Evolutionary conservation across 2,113 vertebrate genomes (phyloP).

Genomic region (Pithys albifrons): DNA sequence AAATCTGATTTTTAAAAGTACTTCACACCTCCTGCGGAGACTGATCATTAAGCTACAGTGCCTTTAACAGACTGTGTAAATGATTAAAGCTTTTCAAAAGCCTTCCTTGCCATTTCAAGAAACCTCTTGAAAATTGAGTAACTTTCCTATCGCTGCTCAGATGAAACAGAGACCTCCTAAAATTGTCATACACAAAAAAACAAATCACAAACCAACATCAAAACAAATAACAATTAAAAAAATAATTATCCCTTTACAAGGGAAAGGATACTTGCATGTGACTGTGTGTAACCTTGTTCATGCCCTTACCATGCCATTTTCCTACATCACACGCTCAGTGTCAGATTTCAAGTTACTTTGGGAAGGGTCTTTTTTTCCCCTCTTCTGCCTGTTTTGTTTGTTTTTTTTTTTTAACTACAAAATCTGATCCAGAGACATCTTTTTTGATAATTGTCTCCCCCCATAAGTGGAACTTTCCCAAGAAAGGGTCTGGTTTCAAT

Average conservation of each 20-base stretch:
- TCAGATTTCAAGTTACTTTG: background rate
- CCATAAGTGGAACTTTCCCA: background rate
- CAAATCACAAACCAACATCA: background rate
- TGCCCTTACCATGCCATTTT: background rate
- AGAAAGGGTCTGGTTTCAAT: background rate
- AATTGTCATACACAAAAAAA: background rate
- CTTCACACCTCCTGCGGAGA: background rate
- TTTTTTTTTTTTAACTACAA: background rate
- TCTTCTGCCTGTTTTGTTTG: background rate
- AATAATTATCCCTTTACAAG: background rate
- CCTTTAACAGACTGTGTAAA: background rate
- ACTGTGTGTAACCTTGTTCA: background rate
- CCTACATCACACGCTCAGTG: background rate
- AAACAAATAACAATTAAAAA: background rate
- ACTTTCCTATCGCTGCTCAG: background rate
- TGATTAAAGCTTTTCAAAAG: background rate
- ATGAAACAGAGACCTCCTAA: background rate
- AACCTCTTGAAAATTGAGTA: background rate
- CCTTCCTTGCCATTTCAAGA: background rate
- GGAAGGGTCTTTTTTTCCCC: background rate
- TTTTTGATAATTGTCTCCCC: background rate
- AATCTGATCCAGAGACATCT: background rate
- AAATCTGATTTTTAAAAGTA: slow-evolving; percentile 6
- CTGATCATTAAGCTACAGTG: background rate
- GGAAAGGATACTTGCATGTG: background rate